Base-by-base conservation (phyloP, 2,113 vertebrate species). In the Saccopteryx bilineata region DNA sequence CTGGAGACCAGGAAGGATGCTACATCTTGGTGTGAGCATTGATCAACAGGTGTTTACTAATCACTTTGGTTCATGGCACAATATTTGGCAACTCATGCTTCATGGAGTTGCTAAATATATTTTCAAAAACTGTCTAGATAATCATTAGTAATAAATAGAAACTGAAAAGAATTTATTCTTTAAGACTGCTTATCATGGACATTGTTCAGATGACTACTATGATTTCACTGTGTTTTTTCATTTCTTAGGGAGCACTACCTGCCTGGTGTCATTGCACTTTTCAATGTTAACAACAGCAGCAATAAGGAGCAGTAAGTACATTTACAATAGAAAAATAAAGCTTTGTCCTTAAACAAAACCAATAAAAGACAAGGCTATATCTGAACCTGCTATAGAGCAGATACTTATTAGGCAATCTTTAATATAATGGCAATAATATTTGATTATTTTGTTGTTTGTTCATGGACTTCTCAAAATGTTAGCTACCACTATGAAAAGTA, bases 201-300 rank as follows among this genome's bases (percentile, higher is more conserved):
- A 21, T 86, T 93, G 28, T 46, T 15, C 4, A 12, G 56, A 72
- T 63, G 4, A 76, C 19, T 60, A 7, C 21, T 31, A 23, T 26
- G 5, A 96, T 94, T 97, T 94, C 72, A 23, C 88, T 60, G 54
- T 96, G 18, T 80, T 97, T 97, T 96, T 83, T 89, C 97, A 39
- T 98, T 98, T 97, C 87, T 21, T 96, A 99, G 99, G 98, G 93
- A 97, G 61, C 85, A 80, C 1, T 80, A 97, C 88, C 87, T 97
- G 96, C 68, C 98, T 2, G 97, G 96, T 92, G n/a, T 98, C 2
- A 98, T 98, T 96, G 96, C 97, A 92, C 86, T 97, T 82, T 98
- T 98, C 94, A 99, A 99, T 75, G 72, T 98, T 96, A 99, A 99
- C 97, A 99, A 99, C 98, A 99, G 98, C 97, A 99, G 99, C 98